Percentiles rank a stretch among this genome's conserved stretches.
phyloP scores from a whole-genome alignment of 2,113 vertebrate species.

The Mustelus asterias region DNA sequence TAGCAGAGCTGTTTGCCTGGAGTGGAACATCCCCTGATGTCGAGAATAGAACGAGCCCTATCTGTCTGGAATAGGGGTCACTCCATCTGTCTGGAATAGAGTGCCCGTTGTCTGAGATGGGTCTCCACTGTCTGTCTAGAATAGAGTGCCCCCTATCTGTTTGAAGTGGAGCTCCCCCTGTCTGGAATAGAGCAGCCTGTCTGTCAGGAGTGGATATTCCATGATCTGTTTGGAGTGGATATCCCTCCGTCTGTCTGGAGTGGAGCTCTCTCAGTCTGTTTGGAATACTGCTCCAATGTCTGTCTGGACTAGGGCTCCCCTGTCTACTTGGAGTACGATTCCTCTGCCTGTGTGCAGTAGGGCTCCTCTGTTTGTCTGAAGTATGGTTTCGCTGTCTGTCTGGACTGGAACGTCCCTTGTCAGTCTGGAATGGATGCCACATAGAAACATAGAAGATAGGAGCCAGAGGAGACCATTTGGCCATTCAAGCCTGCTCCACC shows the following conservation, averaged over 20 bases:
- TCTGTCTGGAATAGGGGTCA: too few relatives aligned
- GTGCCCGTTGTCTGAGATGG: too few relatives aligned
- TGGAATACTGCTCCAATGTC: neutral
- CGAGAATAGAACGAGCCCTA: too few relatives aligned
- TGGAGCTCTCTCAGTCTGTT: neutral
- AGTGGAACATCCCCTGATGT: too few relatives aligned
- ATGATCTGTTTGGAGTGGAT: neutral
- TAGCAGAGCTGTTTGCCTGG: neutral
- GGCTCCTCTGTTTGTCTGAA: neutral
- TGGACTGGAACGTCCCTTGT: neutral
- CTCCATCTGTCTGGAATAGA: too few relatives aligned
- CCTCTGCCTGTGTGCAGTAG: neutral
- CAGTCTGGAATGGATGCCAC: too few relatives aligned
- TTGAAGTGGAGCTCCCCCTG: too few relatives aligned
- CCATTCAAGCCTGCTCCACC: too few relatives aligned
- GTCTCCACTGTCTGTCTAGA: neutral
- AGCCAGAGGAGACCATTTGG: too few relatives aligned
- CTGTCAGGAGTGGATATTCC: neutral
- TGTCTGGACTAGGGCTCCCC: neutral
- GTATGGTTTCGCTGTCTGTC: neutral
- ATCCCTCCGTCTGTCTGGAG: neutral
- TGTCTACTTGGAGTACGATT: neutral
- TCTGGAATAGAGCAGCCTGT: too few relatives aligned
- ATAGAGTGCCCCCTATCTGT: neutral
- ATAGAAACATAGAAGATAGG: too few relatives aligned